Evolutionary conservation across 2,113 vertebrate species (phyloP), one percentile per base, ranked within the genome.

Genomic region (Dasyurus viverrinus): DNA sequence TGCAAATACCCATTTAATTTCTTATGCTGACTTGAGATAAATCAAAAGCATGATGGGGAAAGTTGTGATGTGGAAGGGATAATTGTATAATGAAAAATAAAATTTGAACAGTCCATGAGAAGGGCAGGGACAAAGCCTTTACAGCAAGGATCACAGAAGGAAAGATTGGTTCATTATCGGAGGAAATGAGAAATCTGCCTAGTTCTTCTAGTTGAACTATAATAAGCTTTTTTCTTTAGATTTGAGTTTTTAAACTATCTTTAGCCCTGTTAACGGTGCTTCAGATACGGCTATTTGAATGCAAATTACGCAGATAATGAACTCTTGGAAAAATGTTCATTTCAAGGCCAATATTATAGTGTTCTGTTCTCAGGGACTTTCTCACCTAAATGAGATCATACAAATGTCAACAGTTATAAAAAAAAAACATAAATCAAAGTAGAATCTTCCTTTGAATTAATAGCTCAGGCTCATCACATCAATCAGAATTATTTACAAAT

Each of bases 251-350:
- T 97, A 91, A 96, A 96, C 94, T 96, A 90, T 97, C 95, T 97
- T 98, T 96, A 97, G 92, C 94, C 94, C 89, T 96, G 54, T 97
- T 97, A 97, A 96, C 96, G 93, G 93, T 93, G 95, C 94, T 94
- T 96, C 95, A 97, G 91, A 96, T 96, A 97, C 94, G 93, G 27
- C 94, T 97, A 98, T 98, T 98, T 97, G 76, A 96, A 98, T 98
- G 98, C 98, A 98, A 98, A 98, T 98, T 98, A 98, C 91, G 92
- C 96, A 98, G 97, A 98, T 97, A 98, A 97, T 97, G 96, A 98
- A 98, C 94, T 94, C 89, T 42, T 0, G 2, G 94, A 90, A 54
- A 98, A 97, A 89, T 97, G 94, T 98, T 98, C 96, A 98, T 98
- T 98, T 97, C 97, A 95, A 98, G 95, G 95, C 96, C 94, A 97